Evolutionary conservation across 2,888 invertebrate species (phyloP), one percentile per base, ranked within the genome.

Genomic region (Macrophya alboannulata): DNA sequence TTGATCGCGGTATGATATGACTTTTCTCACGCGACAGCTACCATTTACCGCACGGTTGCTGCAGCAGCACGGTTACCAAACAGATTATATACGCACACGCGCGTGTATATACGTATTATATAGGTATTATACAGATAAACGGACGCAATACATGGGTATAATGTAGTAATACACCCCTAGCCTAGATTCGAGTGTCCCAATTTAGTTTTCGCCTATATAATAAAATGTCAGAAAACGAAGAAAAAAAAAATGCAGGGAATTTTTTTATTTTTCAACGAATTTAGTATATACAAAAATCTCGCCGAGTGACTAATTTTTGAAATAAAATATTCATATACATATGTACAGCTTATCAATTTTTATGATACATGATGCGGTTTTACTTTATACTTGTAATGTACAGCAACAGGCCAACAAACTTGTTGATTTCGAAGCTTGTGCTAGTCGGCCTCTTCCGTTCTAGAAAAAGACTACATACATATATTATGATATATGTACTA

Each of bases 361-460:
- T 37, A 37, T 68, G 31, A 62, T 5, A 8, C 4, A 1, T 12
- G 17, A 68, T 15, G 68, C 68, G 31, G 37, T 68, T 68, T 37
- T 68, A 15, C 15, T 21, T 12, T 48, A 17, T 12, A 62, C 62
- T 62, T 9, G 62, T 21, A 31, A 12, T 31, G 6, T 6, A 8
- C 9, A 68, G 17, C 68, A 17, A 12, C 68, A 31, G 68, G 68
- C 37, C 68, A 68, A 68, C 15, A 37, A 25, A 25, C 68, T 68
- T 68, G 68, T 37, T 21, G 40, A 81, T 40, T 81, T 62, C 25
- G 43, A 81, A 62, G 37, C 40, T 31, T 4, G 51, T 40, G 59
- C 21, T 31, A 9, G 43, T 0, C n/a, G 55, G 79, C 21, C 62
- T 43, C 62, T 81, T 81, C 81, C 81, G 81, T n/a, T 81, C 81